phyloP scores from a whole-genome alignment of 2,888 invertebrate species.

The Trichogramma dendrolimi region DNA sequence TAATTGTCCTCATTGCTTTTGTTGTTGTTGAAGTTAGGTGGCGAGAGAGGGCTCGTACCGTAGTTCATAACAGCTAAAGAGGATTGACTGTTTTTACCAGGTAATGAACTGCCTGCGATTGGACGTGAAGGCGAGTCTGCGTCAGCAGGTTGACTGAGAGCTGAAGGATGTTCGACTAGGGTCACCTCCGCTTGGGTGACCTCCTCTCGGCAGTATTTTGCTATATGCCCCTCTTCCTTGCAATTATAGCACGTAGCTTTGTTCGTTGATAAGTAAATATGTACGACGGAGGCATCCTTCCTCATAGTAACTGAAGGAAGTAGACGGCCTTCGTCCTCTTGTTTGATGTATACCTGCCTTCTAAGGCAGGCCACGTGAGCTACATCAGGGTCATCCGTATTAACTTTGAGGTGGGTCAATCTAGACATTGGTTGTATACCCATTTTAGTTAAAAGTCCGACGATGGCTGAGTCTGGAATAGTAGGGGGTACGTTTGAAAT shows the following conservation, averaged over 20 bases:
- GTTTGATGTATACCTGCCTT: conserved; percentile 13
- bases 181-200: too few species aligned
- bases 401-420: background rate
- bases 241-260: background rate
- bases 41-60: too few species aligned
- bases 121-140: too few species aligned
- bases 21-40: too few species aligned
- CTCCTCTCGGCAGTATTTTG: background rate
- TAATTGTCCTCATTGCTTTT: too few species aligned
- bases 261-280: conserved; percentile 4
- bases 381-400: background rate
- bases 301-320: conserved; percentile 1
- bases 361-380: conserved; percentile 5
- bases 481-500: conserved; percentile 6
- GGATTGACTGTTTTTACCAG: too few species aligned
- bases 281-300: background rate
- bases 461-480: background rate
- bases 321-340: background rate
- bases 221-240: conserved; percentile 5
- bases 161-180: too few species aligned
- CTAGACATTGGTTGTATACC: background rate
- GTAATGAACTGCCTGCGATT: too few species aligned
- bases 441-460: background rate
- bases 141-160: too few species aligned
- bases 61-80: background rate